Conservation (phyloP, 2,113 vertebrate species). For the Melanotaenia duboulayi region DNA sequence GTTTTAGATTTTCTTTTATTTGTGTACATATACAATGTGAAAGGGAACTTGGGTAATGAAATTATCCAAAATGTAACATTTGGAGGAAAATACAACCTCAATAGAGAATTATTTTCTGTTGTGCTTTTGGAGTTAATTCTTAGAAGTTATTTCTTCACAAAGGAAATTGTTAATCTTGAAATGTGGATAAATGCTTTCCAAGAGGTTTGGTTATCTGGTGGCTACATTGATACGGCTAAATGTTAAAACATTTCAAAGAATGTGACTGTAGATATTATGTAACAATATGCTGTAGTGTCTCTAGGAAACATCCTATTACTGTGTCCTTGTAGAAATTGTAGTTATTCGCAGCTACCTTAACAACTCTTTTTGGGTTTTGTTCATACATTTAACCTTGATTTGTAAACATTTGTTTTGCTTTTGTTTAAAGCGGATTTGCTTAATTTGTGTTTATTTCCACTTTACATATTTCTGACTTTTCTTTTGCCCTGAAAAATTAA, state of each 20-base stretch:
- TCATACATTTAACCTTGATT: not conserved
- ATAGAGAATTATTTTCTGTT: not conserved
- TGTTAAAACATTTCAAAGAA: conserved; percentile 27
- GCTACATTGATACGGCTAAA: not conserved
- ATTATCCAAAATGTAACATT: conserved; percentile 5
- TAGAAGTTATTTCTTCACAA: not conserved
- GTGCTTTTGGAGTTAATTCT: not conserved
- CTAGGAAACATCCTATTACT: conserved; percentile 20
- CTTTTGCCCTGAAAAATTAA: not conserved
- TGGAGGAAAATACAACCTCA: not conserved
- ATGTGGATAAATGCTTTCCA: conserved; percentile 1
- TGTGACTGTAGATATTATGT: conserved; percentile 41
- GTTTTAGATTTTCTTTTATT: too few relatives aligned
- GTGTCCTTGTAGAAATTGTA: conserved; percentile 14
- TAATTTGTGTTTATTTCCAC: conserved; percentile 6
- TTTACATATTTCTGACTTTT: not conserved
- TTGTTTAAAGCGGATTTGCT: conserved; percentile 15
- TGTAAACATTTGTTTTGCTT: conserved; percentile 39
- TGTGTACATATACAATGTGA: not conserved
- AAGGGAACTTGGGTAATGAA: not conserved
- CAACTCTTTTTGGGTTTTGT: not conserved
- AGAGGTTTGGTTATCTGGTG: conserved; percentile 1
- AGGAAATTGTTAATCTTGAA: not conserved
- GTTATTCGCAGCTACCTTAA: conserved; percentile 3
- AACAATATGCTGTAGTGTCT: conserved; percentile 28